These are phyloP conservation scores for Paramormyrops kingsleyae DNA, from an alignment of 2,113 vertebrate genomes.

Conservation along the genomic window DNA sequence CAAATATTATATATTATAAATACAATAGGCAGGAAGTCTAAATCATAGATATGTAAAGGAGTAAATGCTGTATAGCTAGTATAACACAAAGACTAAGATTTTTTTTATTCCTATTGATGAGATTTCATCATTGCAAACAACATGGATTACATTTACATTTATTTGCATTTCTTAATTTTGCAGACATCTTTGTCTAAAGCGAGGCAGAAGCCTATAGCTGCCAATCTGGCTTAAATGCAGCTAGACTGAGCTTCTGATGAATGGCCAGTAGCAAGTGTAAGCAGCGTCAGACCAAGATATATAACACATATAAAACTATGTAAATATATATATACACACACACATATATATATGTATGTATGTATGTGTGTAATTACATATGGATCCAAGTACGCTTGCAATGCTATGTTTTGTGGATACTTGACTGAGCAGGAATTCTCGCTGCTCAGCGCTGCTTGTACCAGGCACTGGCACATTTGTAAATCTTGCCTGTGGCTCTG, in stretches of 20 bases:
- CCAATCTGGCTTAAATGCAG: background rate
- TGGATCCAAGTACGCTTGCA: too few species aligned
- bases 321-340: background rate
- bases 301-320: background rate
- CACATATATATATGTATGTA: too few species aligned
- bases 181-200: background rate
- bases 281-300: background rate
- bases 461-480: too few species aligned
- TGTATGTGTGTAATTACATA: too few species aligned
- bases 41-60: background rate
- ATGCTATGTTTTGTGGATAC: too few species aligned
- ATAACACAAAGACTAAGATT: background rate
- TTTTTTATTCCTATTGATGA: background rate
- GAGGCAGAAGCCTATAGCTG: background rate
- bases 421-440: too few species aligned
- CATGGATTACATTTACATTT: background rate
- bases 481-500: too few species aligned
- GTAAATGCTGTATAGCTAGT: background rate
- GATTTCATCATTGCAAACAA: background rate
- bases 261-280: background rate
- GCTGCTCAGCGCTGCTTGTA: too few species aligned
- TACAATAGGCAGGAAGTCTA: background rate
- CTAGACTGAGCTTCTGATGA: background rate
- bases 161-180: background rate
- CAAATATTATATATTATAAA: background rate